Evolutionary conservation across 1,140 invertebrate species (phyloP).

Genomic region (Chironomus tepperi): DNA sequence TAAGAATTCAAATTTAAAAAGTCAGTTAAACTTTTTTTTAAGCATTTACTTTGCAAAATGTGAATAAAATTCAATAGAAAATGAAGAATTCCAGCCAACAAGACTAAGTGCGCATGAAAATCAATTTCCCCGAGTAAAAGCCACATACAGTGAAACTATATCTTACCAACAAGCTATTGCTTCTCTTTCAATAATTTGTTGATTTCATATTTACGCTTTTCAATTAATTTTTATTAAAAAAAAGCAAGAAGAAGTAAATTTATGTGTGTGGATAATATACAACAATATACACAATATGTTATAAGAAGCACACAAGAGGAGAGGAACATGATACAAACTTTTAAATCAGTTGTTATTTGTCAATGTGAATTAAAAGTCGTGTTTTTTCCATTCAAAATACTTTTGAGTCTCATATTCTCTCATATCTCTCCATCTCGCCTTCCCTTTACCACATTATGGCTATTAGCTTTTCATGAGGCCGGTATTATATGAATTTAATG

Average conservation of each 20-base stretch:
- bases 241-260: neutral
- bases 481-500: slow-evolving; percentile 9
- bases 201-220: slow-evolving; percentile 22
- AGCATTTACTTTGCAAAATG: too few relatives aligned
- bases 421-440: neutral
- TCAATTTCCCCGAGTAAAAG: too few relatives aligned
- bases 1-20: too few relatives aligned
- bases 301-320: too few relatives aligned
- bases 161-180: neutral
- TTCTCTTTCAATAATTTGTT: slow-evolving; percentile 1
- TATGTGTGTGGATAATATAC: neutral
- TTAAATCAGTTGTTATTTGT: slow-evolving; percentile 22
- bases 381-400: neutral
- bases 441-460: neutral
- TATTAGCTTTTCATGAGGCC: neutral
- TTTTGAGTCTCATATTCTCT: neutral
- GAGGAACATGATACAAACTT: slow-evolving; percentile 1
- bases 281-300: neutral
- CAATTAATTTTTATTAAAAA: neutral
- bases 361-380: slow-evolving; percentile 20
- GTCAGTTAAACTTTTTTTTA: too few relatives aligned
- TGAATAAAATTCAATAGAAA: too few relatives aligned
- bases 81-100: too few relatives aligned
- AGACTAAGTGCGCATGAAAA: too few relatives aligned
- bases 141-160: neutral